Percentiles rank a stretch among this genome's conserved stretches.
These are phyloP conservation scores for Cybosia mesomella DNA, from an alignment of 2,888 invertebrate genomes.

Conservation along the genomic window DNA sequence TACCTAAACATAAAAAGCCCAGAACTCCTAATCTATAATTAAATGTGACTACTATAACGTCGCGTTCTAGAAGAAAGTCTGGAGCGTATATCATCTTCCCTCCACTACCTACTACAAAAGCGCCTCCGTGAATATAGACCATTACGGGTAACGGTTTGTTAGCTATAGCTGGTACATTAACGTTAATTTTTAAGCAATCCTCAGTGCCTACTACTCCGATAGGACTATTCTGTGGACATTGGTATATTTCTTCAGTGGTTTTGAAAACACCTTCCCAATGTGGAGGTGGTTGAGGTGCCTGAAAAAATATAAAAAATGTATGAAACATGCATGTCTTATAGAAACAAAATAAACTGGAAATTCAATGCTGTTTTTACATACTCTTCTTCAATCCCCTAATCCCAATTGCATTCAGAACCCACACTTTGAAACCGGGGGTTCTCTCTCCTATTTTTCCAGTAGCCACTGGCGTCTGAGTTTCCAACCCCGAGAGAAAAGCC, in stretches of 20 bases:
- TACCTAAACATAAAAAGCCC: conserved; percentile 71
- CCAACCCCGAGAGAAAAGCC: no score
- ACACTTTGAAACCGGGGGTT: no score
- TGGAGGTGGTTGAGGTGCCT: conserved; percentile 73
- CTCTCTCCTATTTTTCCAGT: no score
- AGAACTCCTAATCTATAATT: conserved; percentile 72
- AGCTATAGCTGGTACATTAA: conserved; percentile 64
- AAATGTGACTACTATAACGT: conserved; percentile 73
- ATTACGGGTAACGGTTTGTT: conserved; percentile 67
- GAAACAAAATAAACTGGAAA: no score
- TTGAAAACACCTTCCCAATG: conserved; percentile 70
- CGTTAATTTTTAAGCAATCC: conserved; percentile 73
- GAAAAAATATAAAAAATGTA: conserved; percentile 30
- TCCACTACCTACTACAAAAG: conserved; percentile 71
- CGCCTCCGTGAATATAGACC: conserved; percentile 78
- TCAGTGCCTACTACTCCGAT: conserved; percentile 59
- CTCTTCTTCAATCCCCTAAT: background rate
- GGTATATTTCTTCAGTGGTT: conserved; percentile 64
- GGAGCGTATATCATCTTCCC: conserved; percentile 69
- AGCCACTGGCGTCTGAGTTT: no score
- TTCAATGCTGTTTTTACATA: background rate
- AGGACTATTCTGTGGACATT: conserved; percentile 56
- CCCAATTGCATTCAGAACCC: no score
- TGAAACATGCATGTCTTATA: no score
- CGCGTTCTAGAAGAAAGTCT: conserved; percentile 67